Evolutionary conservation across 2,888 invertebrate species (phyloP).

Genomic region (Cephus runcator): DNA sequence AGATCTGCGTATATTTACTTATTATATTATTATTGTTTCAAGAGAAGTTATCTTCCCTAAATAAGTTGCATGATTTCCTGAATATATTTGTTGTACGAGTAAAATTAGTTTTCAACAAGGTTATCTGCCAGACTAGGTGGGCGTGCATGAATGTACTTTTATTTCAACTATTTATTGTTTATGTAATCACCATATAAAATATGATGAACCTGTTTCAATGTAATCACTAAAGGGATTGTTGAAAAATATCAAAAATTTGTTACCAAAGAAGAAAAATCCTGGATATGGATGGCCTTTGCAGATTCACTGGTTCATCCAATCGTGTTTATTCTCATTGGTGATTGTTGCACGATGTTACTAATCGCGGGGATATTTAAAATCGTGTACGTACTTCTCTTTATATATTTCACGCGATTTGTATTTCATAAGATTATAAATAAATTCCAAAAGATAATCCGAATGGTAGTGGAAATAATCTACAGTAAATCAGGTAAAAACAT

Average conservation of each 20-base stretch:
- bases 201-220: neutral
- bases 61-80: neutral
- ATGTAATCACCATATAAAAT: neutral
- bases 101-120: neutral
- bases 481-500: neutral
- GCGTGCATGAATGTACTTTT: neutral
- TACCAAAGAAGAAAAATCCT: constrained; percentile 14
- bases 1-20: neutral
- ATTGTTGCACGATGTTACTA: neutral
- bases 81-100: neutral
- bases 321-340: neutral
- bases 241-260: constrained; percentile 14
- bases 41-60: neutral
- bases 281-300: constrained; percentile 21
- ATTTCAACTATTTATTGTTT: neutral
- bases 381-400: neutral
- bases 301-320: constrained; percentile 7
- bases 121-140: neutral
- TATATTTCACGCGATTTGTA: neutral
- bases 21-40: neutral
- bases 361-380: neutral
- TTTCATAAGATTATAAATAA: neutral
- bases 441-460: neutral
- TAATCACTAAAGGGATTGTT: neutral
- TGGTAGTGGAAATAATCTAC: neutral